Evolutionary conservation across 2,797 vertebrate genomes (phyloP), one percentile per base, ranked within the genome.

Genomic region (Squalus acanthias): DNA sequence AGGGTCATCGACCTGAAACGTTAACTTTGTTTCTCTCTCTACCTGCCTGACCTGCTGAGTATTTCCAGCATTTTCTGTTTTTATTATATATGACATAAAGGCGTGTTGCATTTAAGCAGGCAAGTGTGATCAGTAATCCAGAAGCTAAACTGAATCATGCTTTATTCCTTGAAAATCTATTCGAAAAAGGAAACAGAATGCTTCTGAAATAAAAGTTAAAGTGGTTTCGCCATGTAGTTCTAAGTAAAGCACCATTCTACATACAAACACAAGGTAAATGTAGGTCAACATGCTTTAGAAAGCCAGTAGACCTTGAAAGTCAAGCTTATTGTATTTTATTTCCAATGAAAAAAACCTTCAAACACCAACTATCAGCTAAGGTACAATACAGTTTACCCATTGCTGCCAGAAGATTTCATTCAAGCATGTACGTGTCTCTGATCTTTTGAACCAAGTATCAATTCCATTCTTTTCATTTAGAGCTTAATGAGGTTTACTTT

Each of bases 401-500:
- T 33, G 69, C 33, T 72, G 39, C 69, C 13, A 1, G 0, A 57
- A 29, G 50, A 33, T 76, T 74, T 95, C 6, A 29, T 76, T 95
- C 70, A 95, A 76, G 70, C 70, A 72, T 26, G 1, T 39, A 57
- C 33, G 12, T 53, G 12, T 5, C 94, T 29, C 1, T 33, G 69
- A 70, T 46, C 46, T 53, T 76, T 95, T 76, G 94, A 95, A 60
- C 50, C 50, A 95, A 95, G 50, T 95, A 95, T 95, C 93, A 74
- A 95, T 74, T 7, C 26, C 24, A 74, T 57, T 57, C 94, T 60
- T 53, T 53, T 46, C 50, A 95, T 33, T 95, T 76, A 74, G 67
- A 57, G 70, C 69, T 39, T 95, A 95, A 95, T 95, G 94, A 95
- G 94, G 53, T 96, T 96, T 88, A 46, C 29, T 96, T 96, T 46